Evolutionary conservation across 2,797 vertebrate genomes (phyloP).

Genomic region (Poliocrania exsul): DNA sequence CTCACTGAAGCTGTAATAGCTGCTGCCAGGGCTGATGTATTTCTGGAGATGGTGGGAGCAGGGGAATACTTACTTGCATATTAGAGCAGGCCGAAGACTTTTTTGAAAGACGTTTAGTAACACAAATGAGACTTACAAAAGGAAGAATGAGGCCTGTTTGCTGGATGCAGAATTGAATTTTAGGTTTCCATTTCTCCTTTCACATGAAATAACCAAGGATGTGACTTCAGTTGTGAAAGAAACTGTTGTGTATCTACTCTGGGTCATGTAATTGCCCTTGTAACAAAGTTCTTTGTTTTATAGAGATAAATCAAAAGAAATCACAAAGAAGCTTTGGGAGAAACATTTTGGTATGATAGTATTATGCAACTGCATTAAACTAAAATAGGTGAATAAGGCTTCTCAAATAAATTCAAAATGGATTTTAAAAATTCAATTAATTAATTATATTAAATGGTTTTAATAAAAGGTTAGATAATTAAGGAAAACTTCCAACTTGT

Average conservation of each 20-base stretch:
- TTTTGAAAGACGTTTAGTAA: not conserved
- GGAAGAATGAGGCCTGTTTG: not conserved
- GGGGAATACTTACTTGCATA: not conserved
- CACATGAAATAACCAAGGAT: not conserved
- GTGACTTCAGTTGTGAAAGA: not conserved
- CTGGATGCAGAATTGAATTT: not conserved
- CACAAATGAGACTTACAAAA: not conserved
- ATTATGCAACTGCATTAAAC: not conserved
- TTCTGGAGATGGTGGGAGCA: not conserved
- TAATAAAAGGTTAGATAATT: not conserved
- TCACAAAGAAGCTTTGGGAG: not conserved
- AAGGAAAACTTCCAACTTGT: not conserved
- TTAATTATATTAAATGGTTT: not conserved
- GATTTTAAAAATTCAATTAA: not conserved
- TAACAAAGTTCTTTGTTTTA: not conserved
- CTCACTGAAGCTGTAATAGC: rapidly evolving
- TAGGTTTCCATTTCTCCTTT: not conserved
- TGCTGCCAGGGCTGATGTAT: not conserved
- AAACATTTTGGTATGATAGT: not conserved
- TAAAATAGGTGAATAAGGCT: not conserved
- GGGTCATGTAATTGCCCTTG: not conserved
- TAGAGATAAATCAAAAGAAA: not conserved
- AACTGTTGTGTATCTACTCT: not conserved
- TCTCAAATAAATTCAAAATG: not conserved
- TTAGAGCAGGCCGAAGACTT: not conserved